Conservation (phyloP, 2,113 vertebrate genomes). For the Ophthalmolycus amberensis region DNA sequence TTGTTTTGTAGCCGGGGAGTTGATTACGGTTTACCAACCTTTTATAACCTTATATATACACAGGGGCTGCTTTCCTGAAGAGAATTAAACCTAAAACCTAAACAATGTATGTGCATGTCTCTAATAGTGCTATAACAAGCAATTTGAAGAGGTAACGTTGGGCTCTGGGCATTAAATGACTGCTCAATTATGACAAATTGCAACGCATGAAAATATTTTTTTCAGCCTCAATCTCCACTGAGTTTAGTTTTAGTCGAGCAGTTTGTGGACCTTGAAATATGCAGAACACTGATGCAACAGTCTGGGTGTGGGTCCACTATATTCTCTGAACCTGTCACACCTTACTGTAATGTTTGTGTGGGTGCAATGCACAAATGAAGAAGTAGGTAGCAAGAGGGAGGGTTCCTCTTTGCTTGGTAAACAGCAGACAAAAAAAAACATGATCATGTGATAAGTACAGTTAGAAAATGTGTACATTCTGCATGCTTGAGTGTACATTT, state of each 20-base stretch:
- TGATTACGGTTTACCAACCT: not conserved
- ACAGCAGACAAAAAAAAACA: not conserved
- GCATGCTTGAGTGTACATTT: not conserved
- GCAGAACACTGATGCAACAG: slow-evolving; percentile 21
- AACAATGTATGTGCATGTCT: not conserved
- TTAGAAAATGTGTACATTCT: not conserved
- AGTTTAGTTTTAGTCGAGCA: not conserved
- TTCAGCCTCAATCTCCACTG: not conserved
- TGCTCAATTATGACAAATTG: not conserved
- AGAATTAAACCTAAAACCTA: not conserved
- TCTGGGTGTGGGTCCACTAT: slow-evolving; percentile 37
- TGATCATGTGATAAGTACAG: slow-evolving; percentile 2
- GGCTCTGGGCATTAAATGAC: not conserved
- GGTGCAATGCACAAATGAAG: slow-evolving; percentile 26
- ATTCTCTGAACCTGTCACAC: slow-evolving; percentile 42
- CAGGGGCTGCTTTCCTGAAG: not conserved
- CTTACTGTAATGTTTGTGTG: slow-evolving; percentile 3
- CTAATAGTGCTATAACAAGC: not conserved
- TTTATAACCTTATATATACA: not conserved
- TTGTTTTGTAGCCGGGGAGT: not conserved
- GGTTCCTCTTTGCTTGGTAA: not conserved
- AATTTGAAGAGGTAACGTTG: not conserved
- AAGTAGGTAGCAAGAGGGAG: not conserved
- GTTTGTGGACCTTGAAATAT: slow-evolving; percentile 19
- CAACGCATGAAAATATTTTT: not conserved